Percentiles rank a stretch among this genome's conserved stretches.
Conservation (phyloP, 2,113 vertebrate species). For the Anolis carolinensis region DNA sequence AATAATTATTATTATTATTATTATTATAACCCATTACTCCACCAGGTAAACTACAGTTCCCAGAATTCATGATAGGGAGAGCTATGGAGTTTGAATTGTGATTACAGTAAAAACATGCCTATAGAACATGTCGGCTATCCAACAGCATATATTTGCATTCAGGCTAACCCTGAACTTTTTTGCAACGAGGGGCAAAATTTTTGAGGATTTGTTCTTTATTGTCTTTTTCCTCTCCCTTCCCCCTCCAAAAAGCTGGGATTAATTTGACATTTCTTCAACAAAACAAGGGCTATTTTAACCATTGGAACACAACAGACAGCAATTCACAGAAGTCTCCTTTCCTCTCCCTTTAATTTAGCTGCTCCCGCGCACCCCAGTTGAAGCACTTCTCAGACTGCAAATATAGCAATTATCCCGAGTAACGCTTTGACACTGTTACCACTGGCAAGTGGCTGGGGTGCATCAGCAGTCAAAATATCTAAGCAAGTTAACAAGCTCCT, state of each 20-base stretch:
- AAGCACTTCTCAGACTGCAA: slow-evolving; percentile 92
- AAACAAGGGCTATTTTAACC: slow-evolving; percentile 79
- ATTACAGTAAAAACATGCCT: slow-evolving; percentile 21
- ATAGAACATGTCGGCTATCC: slow-evolving; percentile 41
- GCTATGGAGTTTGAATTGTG: neutral
- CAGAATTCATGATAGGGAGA: neutral
- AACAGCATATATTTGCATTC: slow-evolving; percentile 67
- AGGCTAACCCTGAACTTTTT: slow-evolving; percentile 68
- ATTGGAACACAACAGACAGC: slow-evolving; percentile 82
- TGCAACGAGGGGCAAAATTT: slow-evolving; percentile 57
- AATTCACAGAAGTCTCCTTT: slow-evolving; percentile 91
- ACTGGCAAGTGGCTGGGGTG: slow-evolving; percentile 97
- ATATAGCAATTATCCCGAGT: slow-evolving; percentile 99
- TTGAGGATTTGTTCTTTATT: slow-evolving; percentile 43
- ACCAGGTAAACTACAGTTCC: neutral
- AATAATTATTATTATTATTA: too few species aligned
- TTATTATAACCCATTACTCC: too few species aligned
- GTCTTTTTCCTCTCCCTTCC: slow-evolving; percentile 49
- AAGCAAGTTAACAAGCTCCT: slow-evolving; percentile 97
- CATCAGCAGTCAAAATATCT: slow-evolving; percentile 95
- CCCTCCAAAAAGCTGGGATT: neutral
- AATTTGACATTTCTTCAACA: slow-evolving; percentile 38
- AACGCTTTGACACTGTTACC: slow-evolving; percentile 96
- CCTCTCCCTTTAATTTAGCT: slow-evolving; percentile 88
- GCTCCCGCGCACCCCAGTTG: slow-evolving; percentile 84